These are phyloP conservation scores for Eupithecia vulgata DNA, from an alignment of 2,888 invertebrate species.

Conservation along the genomic window DNA sequence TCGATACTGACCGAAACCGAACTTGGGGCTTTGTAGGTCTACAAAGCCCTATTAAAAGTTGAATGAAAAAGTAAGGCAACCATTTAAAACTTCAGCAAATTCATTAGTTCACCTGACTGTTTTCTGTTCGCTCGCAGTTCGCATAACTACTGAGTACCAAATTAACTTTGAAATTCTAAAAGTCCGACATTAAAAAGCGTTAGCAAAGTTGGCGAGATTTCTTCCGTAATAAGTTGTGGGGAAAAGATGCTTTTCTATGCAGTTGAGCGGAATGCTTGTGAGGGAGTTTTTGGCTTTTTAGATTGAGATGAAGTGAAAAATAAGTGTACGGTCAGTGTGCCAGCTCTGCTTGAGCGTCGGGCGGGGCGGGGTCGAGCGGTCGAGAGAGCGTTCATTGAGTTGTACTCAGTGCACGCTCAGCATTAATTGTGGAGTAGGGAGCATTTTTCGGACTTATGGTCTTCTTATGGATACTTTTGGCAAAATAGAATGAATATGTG, in stretches of 20 bases:
- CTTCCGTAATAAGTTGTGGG: conserved; percentile 2
- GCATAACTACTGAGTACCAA: background rate
- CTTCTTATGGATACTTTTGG: no score
- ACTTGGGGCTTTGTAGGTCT: no score
- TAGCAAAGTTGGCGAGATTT: background rate
- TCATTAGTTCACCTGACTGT: conserved; percentile 1
- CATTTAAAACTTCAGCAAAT: background rate
- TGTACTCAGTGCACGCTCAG: no score
- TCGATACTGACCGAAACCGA: no score
- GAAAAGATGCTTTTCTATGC: background rate
- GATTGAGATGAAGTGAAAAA: background rate
- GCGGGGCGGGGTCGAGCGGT: no score
- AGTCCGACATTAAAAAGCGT: conserved; percentile 1
- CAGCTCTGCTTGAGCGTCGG: no score
- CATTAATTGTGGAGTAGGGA: no score
- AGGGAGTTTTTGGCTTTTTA: background rate
- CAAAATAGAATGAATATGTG: no score
- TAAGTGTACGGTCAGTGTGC: no score
- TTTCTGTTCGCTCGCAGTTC: background rate
- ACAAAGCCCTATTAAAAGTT: no score
- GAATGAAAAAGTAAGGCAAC: background rate
- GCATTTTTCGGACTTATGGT: no score
- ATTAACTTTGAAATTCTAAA: background rate
- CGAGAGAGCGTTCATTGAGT: no score
- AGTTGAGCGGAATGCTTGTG: background rate